Evolutionary conservation across 2,113 vertebrate genomes (phyloP), one percentile per base, ranked within the genome.

Genomic region (Vicugna pacos): DNA sequence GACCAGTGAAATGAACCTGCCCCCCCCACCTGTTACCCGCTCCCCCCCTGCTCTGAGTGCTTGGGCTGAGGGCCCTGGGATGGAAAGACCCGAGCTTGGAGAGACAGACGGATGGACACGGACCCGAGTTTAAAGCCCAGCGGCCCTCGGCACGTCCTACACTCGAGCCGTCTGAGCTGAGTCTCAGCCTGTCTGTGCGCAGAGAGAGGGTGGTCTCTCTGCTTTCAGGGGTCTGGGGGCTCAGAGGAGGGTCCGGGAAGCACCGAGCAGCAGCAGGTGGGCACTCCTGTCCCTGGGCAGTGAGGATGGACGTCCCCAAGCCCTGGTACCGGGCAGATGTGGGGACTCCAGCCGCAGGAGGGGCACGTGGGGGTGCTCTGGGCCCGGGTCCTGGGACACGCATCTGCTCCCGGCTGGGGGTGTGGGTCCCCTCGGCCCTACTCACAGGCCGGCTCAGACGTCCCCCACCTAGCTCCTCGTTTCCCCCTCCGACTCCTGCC

Each of bases 201-300:
- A 46, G 52, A 67, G n/a, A 80, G 46, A 15, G 56, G 17, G 1
- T 0, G 1, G 24, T 16, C 16, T 11, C 0, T 67, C 15, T 48
- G 14, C 54, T 26, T 32, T 52, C 32, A 16, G 46, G 6, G 56
- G 54, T 2, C 13, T 7, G 2, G 0, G 48, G 26, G 4, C 6
- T 0, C 16, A 2, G 2, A 6, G 35, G 52, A 32, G 1, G 17
- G 3, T 62, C 5, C 8, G 26, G 0, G 20, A 1, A 20, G 30
- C 30, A 30, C 22, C 2, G 19, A 38, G 5, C 6, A 5, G 60
- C 60, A 14, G 24, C 4, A 17, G 56, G 10, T 19, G 72, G 32
- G 6, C 32, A 7, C 64, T 26, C 17, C 12, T 8, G 46, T 35
- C 32, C 50, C 3, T 0, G 54, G 3, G 32, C 30, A 56, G 50